Evolutionary conservation across 2,113 vertebrate species (phyloP), one percentile per base, ranked within the genome.

Genomic region (Ranitomeya variabilis): DNA sequence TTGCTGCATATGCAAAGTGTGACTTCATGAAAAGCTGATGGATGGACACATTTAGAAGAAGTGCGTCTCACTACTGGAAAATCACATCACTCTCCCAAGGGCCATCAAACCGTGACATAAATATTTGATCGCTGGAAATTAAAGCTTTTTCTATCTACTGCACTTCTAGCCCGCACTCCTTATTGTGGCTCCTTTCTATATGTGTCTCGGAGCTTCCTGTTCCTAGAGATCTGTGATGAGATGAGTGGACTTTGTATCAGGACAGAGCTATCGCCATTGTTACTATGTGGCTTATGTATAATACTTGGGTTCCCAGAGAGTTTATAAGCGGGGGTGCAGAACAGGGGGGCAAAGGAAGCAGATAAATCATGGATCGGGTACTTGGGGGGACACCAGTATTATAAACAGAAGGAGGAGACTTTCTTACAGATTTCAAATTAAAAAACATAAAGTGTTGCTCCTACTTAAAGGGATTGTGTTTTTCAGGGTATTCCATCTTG

Each of bases 21-120:
- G 80, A 77, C 87, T 88, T 88, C 80, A 83, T 83, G 71, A 88
- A 54, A 18, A 21, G 26, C 59, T 88, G 87, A 88, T 83, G 69
- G 80, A 88, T 76, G 80, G 87, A 88, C 80, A 88, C 80, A 77
- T 83, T 83, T 83, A 77, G 80, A 82, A 77, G 87, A 88, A 88
- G 57, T 64, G 67, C 64, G 59, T 83, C 87, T 66, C 80, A 77
- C 87, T 88, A 83, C 80, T 83, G 69, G 87, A 83, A 88, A 83
- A 77, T 83, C 87, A 54, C 87, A 77, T 88, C 87, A 76, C 80
- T 88, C 80, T 88, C 87, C 45, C 69, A 83, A 77, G 80, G 69
- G 73, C 87, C 87, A 83, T 83, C 80, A 83, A 77, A 83, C 87
- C 31, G 87, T 77, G 80, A 83, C 69, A 88, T 88, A 83, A 88